Conservation (phyloP, 2,797 vertebrate genomes). For the Anguilla marmorata region DNA sequence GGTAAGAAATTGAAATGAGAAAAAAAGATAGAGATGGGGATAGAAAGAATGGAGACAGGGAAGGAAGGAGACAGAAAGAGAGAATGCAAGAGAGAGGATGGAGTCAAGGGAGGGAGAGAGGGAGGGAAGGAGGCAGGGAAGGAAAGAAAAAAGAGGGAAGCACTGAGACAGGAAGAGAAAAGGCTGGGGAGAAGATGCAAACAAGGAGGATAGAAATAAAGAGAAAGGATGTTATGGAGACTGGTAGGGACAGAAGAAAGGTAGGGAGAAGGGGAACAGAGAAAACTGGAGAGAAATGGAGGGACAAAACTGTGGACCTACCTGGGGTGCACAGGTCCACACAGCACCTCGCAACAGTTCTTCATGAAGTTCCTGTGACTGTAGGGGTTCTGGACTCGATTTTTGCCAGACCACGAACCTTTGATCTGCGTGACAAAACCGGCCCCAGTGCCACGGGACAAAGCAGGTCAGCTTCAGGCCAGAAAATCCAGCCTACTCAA, state of each 20-base stretch:
- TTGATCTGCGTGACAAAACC: constrained; percentile 81
- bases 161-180: neutral
- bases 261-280: neutral
- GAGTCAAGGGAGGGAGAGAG: neutral
- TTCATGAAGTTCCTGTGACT: constrained; percentile 95
- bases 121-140: neutral
- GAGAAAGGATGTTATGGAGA: neutral
- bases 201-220: neutral
- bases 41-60: neutral
- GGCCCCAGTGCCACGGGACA: neutral
- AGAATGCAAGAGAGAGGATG: neutral
- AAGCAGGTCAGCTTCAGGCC: neutral
- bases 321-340: constrained; percentile 93
- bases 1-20: too few relatives aligned
- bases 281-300: neutral
- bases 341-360: constrained; percentile 98
- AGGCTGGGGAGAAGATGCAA: neutral
- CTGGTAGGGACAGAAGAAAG: neutral
- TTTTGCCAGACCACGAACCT: constrained; percentile 99
- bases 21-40: too few relatives aligned
- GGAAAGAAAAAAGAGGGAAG: too few relatives aligned
- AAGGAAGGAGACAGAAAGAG: neutral
- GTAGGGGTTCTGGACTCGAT: constrained; percentile 95
- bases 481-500: neutral
- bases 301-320: constrained; percentile 52